phyloP scores from a whole-genome alignment of 64 coral and sea anemone species.

The Porites australiensis region DNA sequence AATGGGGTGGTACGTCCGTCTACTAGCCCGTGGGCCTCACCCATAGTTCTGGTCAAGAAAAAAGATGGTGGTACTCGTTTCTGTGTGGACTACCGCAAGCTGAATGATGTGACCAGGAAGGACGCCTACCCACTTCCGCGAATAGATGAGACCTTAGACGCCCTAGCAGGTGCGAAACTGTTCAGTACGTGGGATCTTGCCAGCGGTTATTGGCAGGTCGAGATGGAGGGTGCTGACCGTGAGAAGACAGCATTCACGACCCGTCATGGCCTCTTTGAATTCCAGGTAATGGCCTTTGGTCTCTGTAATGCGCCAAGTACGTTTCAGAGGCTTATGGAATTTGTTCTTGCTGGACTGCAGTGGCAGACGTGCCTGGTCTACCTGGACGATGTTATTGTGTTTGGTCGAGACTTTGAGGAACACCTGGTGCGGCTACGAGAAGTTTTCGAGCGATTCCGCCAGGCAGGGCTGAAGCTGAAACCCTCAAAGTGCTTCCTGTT shows the following conservation, averaged over 20 bases:
- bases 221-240: not conserved
- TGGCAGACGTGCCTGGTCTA: too few species aligned
- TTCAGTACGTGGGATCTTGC: slow-evolving; percentile 15
- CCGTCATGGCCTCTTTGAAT: slow-evolving; percentile 39
- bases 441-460: too few species aligned
- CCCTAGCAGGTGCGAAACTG: not conserved
- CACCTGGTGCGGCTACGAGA: too few species aligned
- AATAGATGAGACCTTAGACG: too few species aligned
- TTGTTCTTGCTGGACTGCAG: not conserved
- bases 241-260: slow-evolving; percentile 34
- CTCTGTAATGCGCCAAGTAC: slow-evolving; percentile 3
- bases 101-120: too few species aligned
- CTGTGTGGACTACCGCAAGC: too few species aligned
- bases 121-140: too few species aligned
- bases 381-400: too few species aligned
- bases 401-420: too few species aligned
- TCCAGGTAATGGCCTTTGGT: slow-evolving; percentile 32
- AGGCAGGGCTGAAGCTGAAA: too few species aligned
- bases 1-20: not conserved
- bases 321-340: slow-evolving; percentile 14
- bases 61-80: too few species aligned
- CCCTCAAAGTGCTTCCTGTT: too few species aligned
- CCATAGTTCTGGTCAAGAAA: slow-evolving; percentile 6
- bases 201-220: slow-evolving; percentile 55
- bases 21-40: slow-evolving; percentile 10